Evolutionary conservation across 2,888 invertebrate species (phyloP), one percentile per base, ranked within the genome.

Genomic region (Nomada fabriciana): DNA sequence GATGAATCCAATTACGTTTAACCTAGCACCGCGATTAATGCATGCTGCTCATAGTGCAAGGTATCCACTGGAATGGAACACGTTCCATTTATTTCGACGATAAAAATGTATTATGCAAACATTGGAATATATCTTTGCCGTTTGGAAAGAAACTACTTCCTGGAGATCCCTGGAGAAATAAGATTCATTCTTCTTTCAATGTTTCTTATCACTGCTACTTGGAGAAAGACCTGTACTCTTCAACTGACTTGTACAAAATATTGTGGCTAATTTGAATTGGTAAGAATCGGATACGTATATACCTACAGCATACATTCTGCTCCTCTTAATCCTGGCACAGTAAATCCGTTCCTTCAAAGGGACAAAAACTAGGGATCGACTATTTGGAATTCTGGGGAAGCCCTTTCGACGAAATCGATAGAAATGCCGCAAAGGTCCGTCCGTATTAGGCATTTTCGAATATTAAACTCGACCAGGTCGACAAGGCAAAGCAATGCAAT

Each of bases 1-100:
- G 73, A 67, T 23, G 36, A 57, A 50, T 50, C 23, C 57, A 42
- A 64, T 55, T 65, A 50, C 47, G 50, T 25, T 20, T 55, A 57
- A 57, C 20, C 11, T 42, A 11, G 23, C 23, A 15, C 2, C 11
- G 50, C 7, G 29, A 36, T 57, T 69, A 29, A 47, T 11, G 1
- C 9, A 10, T 15, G 25, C 10, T 15, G 23, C 25, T 47, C 25
- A n/a, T 53, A n/a, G 55, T 43, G 43, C 55, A 15, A 43, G 23
- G 13, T 20, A 53, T 43, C 72, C 25, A 0, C n/a, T 15, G 2
- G 42, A 64, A 55, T 25, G 53, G 15, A 64, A 64, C 5, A 9
- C 23, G 42, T 25, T 25, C 20, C 23, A 36, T n/a, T 72, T 64
- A 15, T n/a, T 9, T 52, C 4, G 20, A 4, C 4, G 10, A 50